phyloP scores from a whole-genome alignment of 2,888 invertebrate genomes.

The Nymphalis polychloros region DNA sequence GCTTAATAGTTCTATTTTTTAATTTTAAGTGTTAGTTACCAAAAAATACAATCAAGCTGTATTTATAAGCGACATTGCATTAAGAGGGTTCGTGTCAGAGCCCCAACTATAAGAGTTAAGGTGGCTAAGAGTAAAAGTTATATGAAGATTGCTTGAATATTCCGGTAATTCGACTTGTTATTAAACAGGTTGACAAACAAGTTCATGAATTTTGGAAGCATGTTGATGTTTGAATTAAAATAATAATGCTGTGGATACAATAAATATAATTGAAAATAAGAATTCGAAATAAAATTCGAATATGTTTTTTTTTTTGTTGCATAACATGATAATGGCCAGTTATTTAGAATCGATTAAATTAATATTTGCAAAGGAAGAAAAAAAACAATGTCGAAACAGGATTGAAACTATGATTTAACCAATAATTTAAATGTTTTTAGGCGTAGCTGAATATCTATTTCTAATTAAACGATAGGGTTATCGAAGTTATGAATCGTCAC shows the following conservation, averaged over 20 bases:
- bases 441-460: neutral
- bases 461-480: slow-evolving; percentile 20
- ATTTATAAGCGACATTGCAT: slow-evolving; percentile 21
- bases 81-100: slow-evolving; percentile 17
- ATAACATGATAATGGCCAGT: too few species aligned
- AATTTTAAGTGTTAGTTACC: slow-evolving; percentile 2
- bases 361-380: too few species aligned
- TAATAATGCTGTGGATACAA: neutral
- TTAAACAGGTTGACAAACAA: slow-evolving; percentile 13
- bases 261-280: too few species aligned
- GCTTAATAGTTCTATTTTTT: slow-evolving; percentile 5
- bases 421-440: neutral
- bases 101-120: slow-evolving; percentile 20
- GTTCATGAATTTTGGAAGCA: slow-evolving; percentile 11
- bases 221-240: neutral
- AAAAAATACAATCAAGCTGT: slow-evolving; percentile 22
- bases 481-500: slow-evolving; percentile 25
- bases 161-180: slow-evolving; percentile 19
- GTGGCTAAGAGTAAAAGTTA: slow-evolving; percentile 33
- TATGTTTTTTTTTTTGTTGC: too few species aligned
- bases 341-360: too few species aligned
- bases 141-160: slow-evolving; percentile 35
- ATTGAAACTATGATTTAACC: neutral
- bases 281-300: too few species aligned
- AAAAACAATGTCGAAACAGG: too few species aligned